Evolutionary conservation across 2,797 vertebrate genomes (phyloP), one percentile per base, ranked within the genome.

Genomic region (Apodemus agrarius): DNA sequence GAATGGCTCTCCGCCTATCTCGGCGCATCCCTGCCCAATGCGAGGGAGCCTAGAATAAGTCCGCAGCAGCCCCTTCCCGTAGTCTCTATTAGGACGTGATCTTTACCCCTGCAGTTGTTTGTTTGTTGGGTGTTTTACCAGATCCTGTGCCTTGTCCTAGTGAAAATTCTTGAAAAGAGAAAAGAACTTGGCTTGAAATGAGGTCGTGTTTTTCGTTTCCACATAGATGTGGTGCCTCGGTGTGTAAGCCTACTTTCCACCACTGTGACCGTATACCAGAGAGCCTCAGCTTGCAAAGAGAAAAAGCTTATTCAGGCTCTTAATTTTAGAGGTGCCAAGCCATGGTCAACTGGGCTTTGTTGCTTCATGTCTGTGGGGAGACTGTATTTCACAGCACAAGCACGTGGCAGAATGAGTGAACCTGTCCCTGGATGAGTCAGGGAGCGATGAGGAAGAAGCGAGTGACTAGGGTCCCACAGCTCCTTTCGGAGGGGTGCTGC

Each of bases 91-190:
- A 10, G 46, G 91, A 88, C n/a, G 40, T 74, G 67, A 40, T 52
- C 40, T 87, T 87, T 19, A 54, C 37, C 74, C 67, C 49, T 9
- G 16, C 19, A 6, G 22, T 74, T 91, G 40, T n/a, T 52, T 86
- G 49, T 84, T 84, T 65, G 0, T 37, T 52, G 37, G 46, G 7
- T 78, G 9, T 81, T 95, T 88, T 69, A 65, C 75, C 12, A 34
- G 67, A 52, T 61, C 37, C 26, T 12, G 1, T 63, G 17, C 46
- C 80, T 54, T 59, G 57, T 61, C 13, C 76, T 65, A 26, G 29
- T 81, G 59, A 24, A 61, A 82, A 95, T 72, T 79, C 72, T 90
- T 34, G 12, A 61, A 90, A 95, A 79, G 87, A 29, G 79, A 87
- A 89, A 84, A 75, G 43, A 61, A 11, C 59, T 3, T 1, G 52